Base-by-base conservation (phyloP, 2,888 invertebrate genomes). In the Agrilus cyanescens region DNA sequence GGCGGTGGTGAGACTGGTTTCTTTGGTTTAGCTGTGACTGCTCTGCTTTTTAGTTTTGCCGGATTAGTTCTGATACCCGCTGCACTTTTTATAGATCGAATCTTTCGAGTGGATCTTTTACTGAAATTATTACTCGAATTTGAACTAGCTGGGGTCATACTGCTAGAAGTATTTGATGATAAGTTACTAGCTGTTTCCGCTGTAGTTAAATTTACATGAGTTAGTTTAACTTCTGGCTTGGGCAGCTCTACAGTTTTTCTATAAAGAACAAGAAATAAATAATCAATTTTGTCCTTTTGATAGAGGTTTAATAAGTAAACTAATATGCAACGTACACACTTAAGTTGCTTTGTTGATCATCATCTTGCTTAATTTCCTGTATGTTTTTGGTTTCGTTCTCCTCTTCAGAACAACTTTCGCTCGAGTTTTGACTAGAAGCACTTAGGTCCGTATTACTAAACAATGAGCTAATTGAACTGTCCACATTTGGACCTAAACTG, bases 401-500 rank as follows among this genome's bases (percentile, higher is more conserved):
- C 29, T 48, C 47, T 31, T 32, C 43, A 20, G 72, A 70, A 40
- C 67, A 67, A n/a, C 45, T 50, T 33, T 47, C 50, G 15, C 43
- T 49, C 10, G 43, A 40, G 43, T 32, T 47, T 44, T 25, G 40
- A 34, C 33, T 36, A 29, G 46, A 46, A 36, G 42, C 38, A 32
- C 33, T 37, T n/a, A 18, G n/a, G 30, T 50, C 53, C 20, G 44
- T 46, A 42, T 38, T 47, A 69, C 56, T 59, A 37, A 58, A 52
- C 34, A 65, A 50, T 4, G 68, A 69, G 51, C 67, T 68, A 12
- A 57, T 56, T n/a, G 61, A 62, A 49, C 64, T 81, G 64, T 85
- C 82, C 18, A 80, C 70, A 50, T 82, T 74, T 12, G 81, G 82
- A 39, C 82, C 82, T 14, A 81, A 71, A 55, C 83, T 83, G 1